Percentiles rank a stretch among this genome's conserved stretches.
Evolutionary conservation across 1,140 invertebrate genomes (phyloP).

Genomic region (Temnothorax nylanderi): DNA sequence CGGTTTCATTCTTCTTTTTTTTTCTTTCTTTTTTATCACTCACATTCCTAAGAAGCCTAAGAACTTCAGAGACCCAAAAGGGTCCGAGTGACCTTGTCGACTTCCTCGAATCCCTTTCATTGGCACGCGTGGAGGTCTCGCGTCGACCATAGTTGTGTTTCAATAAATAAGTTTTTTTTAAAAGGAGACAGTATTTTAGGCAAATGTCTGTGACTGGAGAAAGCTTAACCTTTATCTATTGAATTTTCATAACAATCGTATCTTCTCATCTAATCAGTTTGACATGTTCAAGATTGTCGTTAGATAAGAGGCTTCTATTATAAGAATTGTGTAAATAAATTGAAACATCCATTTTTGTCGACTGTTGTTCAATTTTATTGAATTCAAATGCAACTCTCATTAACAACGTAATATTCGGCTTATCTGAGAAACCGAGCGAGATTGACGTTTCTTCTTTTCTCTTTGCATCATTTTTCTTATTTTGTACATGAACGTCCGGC

Average conservation of each 20-base stretch:
- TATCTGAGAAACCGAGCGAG: background rate
- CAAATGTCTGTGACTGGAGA: background rate
- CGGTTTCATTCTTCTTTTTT: constrained; percentile 55
- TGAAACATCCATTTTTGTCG: background rate
- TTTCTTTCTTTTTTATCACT: constrained; percentile 51
- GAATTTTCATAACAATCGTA: background rate
- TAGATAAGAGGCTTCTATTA: background rate
- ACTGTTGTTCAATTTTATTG: background rate
- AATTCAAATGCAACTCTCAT: background rate
- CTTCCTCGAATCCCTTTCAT: constrained; percentile 60
- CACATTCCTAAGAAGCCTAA: constrained; percentile 66
- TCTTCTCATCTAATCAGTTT: background rate
- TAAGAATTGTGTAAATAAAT: background rate
- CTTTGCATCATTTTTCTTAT: constrained; percentile 43
- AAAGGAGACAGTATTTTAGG: background rate
- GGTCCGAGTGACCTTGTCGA: constrained; percentile 73
- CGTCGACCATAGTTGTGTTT: background rate
- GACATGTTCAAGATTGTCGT: background rate
- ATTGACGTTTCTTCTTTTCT: background rate
- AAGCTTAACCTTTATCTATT: background rate
- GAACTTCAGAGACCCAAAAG: constrained; percentile 55
- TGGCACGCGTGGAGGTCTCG: background rate
- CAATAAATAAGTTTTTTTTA: background rate
- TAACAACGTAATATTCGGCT: constrained; percentile 8
- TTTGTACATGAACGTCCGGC: background rate